Conservation (phyloP, 2,888 invertebrate genomes). For the Thalpophila matura region DNA sequence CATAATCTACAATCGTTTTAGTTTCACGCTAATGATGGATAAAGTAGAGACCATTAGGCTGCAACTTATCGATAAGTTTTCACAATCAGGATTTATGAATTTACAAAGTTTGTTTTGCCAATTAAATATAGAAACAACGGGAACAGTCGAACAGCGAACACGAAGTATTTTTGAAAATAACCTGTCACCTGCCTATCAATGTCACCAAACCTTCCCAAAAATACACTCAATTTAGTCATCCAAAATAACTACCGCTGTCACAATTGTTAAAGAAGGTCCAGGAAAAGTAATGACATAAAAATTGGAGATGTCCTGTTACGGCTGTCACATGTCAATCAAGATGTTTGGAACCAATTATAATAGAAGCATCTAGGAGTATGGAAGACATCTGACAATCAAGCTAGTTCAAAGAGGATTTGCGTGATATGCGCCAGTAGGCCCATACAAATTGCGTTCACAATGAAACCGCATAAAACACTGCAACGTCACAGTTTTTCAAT, state of each 20-base stretch:
- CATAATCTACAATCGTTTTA: no score
- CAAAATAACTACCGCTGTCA: background rate
- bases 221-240: background rate
- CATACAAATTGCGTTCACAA: constrained; percentile 28
- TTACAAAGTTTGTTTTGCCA: no score
- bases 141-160: no score
- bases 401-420: background rate
- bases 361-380: background rate
- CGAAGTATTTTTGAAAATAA: background rate
- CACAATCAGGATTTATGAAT: no score
- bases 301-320: constrained; percentile 5
- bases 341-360: constrained; percentile 8
- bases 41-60: no score
- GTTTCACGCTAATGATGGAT: no score
- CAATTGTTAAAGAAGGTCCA: background rate
- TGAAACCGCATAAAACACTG: background rate
- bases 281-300: constrained; percentile 9
- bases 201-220: background rate
- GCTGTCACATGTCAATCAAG: constrained; percentile 25
- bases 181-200: constrained; percentile 1
- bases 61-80: no score
- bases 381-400: constrained; percentile 31
- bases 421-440: background rate
- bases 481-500: background rate
- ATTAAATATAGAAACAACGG: no score